A percentile compares a stretch with the other conserved stretches of the same genome.
phyloP scores from a whole-genome alignment of 1,140 invertebrate species.

The Portunus trituberculatus region DNA sequence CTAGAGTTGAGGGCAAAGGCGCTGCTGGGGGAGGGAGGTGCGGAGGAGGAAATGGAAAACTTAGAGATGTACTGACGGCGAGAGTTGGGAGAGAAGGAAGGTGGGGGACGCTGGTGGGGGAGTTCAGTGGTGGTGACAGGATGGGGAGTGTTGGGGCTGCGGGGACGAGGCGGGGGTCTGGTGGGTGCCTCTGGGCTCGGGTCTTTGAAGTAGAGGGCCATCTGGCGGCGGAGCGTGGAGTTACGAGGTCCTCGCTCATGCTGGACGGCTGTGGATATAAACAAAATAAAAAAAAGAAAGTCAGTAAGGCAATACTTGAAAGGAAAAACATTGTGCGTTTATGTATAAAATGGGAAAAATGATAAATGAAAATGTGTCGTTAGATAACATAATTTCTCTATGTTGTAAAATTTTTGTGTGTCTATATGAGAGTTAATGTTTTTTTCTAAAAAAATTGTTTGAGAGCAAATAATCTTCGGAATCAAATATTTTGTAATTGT shows the following conservation, averaged over 20 bases:
- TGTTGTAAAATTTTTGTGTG: too few species aligned
- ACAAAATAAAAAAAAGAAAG: not conserved
- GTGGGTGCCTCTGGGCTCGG: constrained; percentile 64
- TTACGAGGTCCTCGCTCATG: constrained; percentile 98
- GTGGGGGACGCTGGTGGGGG: constrained; percentile 60
- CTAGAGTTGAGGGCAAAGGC: constrained; percentile 78
- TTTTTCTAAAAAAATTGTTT: too few species aligned
- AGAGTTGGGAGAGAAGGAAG: constrained; percentile 30
- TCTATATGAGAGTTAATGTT: too few species aligned
- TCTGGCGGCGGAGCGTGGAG: constrained; percentile 93
- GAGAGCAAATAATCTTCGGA: too few species aligned
- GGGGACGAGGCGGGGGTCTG: constrained; percentile 54
- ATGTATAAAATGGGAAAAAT: too few species aligned
- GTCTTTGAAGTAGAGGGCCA: constrained; percentile 84
- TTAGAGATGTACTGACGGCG: constrained; percentile 36
- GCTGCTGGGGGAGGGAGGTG: constrained; percentile 78
- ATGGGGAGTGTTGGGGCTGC: constrained; percentile 51
- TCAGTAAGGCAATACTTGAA: not conserved
- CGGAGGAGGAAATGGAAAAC: constrained; percentile 60
- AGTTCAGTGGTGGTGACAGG: constrained; percentile 49
- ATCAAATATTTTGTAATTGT: too few species aligned
- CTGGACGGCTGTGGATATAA: constrained; percentile 91
- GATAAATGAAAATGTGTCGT: too few species aligned
- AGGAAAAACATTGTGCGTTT: too few species aligned
- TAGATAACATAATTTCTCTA: too few species aligned